These are phyloP conservation scores for Peromyscus aztecus DNA, from an alignment of 2,797 vertebrate species.

Conservation along the genomic window DNA sequence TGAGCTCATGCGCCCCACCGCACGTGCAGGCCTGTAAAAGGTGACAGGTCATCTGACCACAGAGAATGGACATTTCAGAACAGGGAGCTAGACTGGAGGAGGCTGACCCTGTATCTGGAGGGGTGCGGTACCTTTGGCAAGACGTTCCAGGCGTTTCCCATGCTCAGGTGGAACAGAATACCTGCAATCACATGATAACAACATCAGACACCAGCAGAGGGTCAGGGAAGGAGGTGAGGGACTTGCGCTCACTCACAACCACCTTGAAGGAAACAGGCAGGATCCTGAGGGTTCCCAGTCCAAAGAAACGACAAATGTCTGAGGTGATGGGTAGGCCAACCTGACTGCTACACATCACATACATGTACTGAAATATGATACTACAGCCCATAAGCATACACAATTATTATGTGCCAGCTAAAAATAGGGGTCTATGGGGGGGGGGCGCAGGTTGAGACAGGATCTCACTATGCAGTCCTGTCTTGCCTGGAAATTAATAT, in stretches of 20 bases:
- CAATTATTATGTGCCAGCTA: neutral
- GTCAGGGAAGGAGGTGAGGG: neutral
- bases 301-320: neutral
- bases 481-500: neutral
- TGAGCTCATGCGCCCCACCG: neutral
- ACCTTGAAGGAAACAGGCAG: neutral
- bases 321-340: neutral
- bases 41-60: neutral
- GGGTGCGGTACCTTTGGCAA: conserved; percentile 94
- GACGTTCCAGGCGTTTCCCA: conserved; percentile 95
- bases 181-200: conserved; percentile 87
- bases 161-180: conserved; percentile 97
- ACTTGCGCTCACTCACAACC: neutral
- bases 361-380: neutral
- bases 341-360: neutral
- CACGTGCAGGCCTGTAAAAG: neutral
- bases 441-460: neutral
- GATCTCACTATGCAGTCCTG: neutral
- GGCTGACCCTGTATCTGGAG: neutral
- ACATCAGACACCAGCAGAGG: neutral
- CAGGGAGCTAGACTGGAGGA: neutral
- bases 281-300: neutral
- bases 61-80: neutral
- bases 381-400: neutral
- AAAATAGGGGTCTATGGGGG: accelerated